phyloP scores from a whole-genome alignment of 2,888 invertebrate genomes.

The Andrena bicolor region DNA sequence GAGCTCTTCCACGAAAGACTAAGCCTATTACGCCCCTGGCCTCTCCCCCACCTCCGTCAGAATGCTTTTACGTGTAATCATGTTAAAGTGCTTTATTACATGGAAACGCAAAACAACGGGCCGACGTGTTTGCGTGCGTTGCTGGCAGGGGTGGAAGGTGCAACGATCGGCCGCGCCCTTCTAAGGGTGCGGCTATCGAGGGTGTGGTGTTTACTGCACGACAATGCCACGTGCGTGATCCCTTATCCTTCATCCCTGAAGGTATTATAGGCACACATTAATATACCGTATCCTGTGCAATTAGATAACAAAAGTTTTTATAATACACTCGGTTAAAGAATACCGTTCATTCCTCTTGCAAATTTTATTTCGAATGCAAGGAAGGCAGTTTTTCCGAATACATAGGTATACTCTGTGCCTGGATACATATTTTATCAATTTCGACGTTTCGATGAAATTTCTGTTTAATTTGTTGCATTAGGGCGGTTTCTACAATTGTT shows the following conservation, averaged over 20 bases:
- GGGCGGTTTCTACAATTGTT: not conserved
- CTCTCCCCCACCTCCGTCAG: constrained; percentile 44
- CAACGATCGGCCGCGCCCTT: constrained; percentile 72
- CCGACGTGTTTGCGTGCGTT: constrained; percentile 64
- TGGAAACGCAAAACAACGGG: constrained; percentile 66
- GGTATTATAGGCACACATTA: constrained; percentile 31
- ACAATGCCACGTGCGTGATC: constrained; percentile 60
- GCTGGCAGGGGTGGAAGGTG: constrained; percentile 70
- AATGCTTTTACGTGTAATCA: constrained; percentile 63
- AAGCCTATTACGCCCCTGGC: constrained; percentile 29
- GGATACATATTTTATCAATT: too few species aligned
- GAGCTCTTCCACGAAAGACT: constrained; percentile 62
- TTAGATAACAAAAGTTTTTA: constrained; percentile 17
- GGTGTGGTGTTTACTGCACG: constrained; percentile 73
- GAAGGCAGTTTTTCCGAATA: too few species aligned
- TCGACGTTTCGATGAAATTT: too few species aligned
- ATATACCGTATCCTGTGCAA: constrained; percentile 29
- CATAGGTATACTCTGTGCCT: too few species aligned
- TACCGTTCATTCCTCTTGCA: not conserved
- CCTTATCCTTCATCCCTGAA: constrained; percentile 62
- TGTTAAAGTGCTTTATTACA: constrained; percentile 65
- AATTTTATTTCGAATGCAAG: too few species aligned
- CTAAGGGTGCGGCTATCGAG: constrained; percentile 74
- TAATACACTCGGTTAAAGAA: not conserved
- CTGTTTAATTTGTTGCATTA: not conserved